Evolutionary conservation across 1,140 invertebrate genomes (phyloP), one percentile per base, ranked within the genome.

Genomic region (Drosophila sp.): DNA sequence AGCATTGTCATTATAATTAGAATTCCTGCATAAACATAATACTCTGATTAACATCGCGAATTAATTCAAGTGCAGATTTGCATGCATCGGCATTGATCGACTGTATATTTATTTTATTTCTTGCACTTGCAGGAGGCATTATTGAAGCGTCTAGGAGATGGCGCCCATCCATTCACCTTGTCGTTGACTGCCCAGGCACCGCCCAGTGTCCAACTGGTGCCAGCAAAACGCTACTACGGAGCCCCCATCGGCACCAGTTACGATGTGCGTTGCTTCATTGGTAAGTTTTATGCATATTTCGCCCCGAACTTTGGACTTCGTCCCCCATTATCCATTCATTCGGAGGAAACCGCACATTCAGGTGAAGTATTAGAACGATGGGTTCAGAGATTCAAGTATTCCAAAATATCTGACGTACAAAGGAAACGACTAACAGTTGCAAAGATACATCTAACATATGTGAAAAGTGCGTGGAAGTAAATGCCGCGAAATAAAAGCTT

Each of bases 161-260:
- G 96, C 59, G 96, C 96, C 0, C 95, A 96, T 90, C 95, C 96
- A 0, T 97, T 97, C 81, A 95, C 95, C 48, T 94, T 97, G 93
- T 94, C 96, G 80, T 93, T 97, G 51, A 96, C 95, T 0, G 94
- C 95, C 18, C 93, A 97, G 64, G 96, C 96, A 29, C 97, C 97
- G 27, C 97, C 97, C 7, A 97, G 96, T 56, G 96, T 98, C 25
- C 96, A 97, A 89, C 92, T 98, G 66, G 96, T 97, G 16, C 97
- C 97, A 2, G 97, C 97, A 5, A 97, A 97, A 87, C 96, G 97
- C 82, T 98, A 98, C 92, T 96, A 95, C 59, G 97, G 97, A 0
- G 96, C 97, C 1, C 97, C 97, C 0, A 97, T 98, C 54, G 97
- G 97, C 9, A 97, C 96, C 18, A 97, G 96, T 67, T 97, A 97